These are phyloP conservation scores for Pristionchus entomophagus DNA, from an alignment of 2,888 invertebrate species.

Conservation along the genomic window DNA sequence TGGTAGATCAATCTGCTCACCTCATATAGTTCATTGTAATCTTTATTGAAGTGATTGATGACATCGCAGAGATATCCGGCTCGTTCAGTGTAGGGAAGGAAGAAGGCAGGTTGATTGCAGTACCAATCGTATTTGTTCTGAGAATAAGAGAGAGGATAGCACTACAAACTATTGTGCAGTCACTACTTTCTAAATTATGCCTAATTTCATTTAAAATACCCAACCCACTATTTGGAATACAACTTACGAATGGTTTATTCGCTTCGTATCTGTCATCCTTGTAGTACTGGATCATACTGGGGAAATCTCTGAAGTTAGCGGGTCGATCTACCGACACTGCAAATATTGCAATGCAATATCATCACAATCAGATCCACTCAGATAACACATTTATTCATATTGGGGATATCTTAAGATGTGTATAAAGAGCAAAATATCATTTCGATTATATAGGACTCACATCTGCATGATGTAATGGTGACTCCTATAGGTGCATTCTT, in stretches of 20 bases:
- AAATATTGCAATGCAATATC: neutral
- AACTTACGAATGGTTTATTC: neutral
- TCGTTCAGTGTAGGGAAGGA: conserved; percentile 5
- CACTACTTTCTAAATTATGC: neutral
- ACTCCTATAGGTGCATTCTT: neutral
- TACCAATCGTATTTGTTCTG: no score
- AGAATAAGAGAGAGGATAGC: no score
- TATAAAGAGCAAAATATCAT: neutral
- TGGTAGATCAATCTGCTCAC: neutral
- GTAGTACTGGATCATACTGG: neutral
- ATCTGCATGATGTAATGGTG: no score
- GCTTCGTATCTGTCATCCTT: neutral
- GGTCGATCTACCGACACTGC: neutral
- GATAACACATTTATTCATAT: no score
- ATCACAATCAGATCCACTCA: neutral
- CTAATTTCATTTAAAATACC: no score
- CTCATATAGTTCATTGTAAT: neutral
- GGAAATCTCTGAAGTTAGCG: neutral
- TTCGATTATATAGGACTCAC: neutral
- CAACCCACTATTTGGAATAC: no score
- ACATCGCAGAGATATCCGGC: neutral
- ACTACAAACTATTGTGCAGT: neutral
- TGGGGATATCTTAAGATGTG: no score
- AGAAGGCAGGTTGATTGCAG: neutral
- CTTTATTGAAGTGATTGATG: neutral